Percentiles rank a stretch among this genome's conserved stretches.
Evolutionary conservation across 2,113 vertebrate genomes (phyloP).

Genomic region (Equus przewalskii): DNA sequence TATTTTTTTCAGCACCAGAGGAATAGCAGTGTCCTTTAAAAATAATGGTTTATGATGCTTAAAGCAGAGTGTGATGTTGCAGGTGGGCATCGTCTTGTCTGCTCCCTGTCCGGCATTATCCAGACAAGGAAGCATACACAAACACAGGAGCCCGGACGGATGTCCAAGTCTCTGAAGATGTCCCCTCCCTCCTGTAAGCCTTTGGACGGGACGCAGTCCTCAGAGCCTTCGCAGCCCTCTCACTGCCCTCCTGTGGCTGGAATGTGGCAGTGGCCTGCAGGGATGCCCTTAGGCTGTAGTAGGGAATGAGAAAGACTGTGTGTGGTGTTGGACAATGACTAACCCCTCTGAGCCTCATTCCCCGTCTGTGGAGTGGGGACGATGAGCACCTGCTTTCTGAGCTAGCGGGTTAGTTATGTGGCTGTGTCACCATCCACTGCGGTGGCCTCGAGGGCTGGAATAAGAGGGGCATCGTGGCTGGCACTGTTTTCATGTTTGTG

Average conservation of each 20-base stretch:
- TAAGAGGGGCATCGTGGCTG: no score
- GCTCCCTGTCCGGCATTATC: fast-evolving
- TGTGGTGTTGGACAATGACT: not conserved
- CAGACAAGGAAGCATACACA: not conserved
- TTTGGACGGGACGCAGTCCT: not conserved
- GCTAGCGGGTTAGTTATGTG: not conserved
- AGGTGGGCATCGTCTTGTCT: fast-evolving
- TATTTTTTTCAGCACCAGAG: not conserved
- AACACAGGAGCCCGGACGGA: fast-evolving
- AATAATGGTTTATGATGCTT: not conserved
- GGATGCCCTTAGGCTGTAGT: not conserved
- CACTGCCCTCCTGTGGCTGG: not conserved
- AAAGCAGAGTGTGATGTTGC: not conserved
- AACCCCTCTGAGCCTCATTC: fast-evolving
- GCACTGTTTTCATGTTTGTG: not conserved
- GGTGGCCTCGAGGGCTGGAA: not conserved
- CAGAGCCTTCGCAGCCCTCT: not conserved
- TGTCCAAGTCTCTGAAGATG: no score
- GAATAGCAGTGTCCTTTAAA: not conserved
- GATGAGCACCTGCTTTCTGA: not conserved
- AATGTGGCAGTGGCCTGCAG: not conserved
- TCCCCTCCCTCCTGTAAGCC: not conserved
- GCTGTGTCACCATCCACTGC: not conserved
- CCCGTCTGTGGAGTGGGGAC: fast-evolving
- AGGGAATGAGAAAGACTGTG: no score